Base-by-base conservation (phyloP, 2,797 vertebrate genomes). In the Pseudopleuronectes americanus region DNA sequence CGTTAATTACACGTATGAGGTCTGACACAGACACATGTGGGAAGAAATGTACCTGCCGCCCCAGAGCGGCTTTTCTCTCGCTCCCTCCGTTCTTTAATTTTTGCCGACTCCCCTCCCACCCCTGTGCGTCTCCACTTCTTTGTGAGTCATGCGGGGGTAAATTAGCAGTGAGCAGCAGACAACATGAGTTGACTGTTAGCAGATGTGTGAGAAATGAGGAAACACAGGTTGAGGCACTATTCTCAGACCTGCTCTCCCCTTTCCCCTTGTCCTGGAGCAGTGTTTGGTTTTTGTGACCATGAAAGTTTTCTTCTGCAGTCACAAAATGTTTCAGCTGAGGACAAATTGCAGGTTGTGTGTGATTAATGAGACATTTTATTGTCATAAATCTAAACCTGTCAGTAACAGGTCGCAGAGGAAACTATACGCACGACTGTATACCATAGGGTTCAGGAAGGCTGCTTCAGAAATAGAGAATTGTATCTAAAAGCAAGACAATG, bases 131-230 rank as follows among this genome's bases (percentile, higher is more conserved):
- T 83, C 66, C 57, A 51, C 65, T 54, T 69, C 77, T 69, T 9
- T 9, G 33, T 74, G 75, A 89, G 83, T 91, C 83, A 89, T 54
- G 36, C 8, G 3, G 64, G 74, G 79, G 22, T 72, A 83, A 90
- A 90, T 91, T 86, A 79, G 84, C 64, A 75, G 79, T 57, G 64
- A 84, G 78, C 74, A 57, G 74, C 76, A 81, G 77, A 91, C 83
- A 86, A 84, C 87, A 85, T 63, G 68, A 54, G 79, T 36, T 86
- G 87, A 90, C 84, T 80, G 80, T 83, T 87, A 53, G 74, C 87
- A 92, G 86, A 89, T 90, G 85, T 90, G 78, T 51, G 61, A 80
- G 59, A 85, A 87, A 88, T 77, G 76, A 89, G 76, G 77, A 84
- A 88, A 85, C 67, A 71, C 64, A 72, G 64, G 81, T 85, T 84